Percentiles rank a stretch among this genome's conserved stretches.
Conservation (phyloP, 1,140 invertebrate species). For the roundworm (Caenorhabditis elegans) region DNA sequence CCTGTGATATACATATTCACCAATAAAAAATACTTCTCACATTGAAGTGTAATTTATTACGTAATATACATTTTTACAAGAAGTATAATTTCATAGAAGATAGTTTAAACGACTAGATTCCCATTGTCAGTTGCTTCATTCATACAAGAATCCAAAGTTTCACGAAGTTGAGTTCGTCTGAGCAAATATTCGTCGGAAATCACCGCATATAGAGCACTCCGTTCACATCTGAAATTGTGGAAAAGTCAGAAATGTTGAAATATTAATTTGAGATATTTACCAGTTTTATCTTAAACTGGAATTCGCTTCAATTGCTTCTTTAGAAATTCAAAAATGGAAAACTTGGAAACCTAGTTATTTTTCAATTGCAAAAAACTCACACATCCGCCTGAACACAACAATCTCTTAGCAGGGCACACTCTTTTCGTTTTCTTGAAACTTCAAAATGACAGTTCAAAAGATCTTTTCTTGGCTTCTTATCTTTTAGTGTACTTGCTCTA, state of each 20-base stretch:
- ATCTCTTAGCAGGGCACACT: background rate
- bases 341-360: too few species aligned
- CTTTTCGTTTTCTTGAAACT: background rate
- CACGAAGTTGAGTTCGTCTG: background rate
- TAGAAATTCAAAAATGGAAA: too few species aligned
- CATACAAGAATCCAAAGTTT: background rate
- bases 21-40: too few species aligned
- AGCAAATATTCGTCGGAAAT: constrained; percentile 4
- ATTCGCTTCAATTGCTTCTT: too few species aligned
- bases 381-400: constrained; percentile 16
- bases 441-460: background rate
- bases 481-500: background rate
- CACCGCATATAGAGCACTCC: background rate
- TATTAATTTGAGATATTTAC: background rate
- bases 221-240: background rate
- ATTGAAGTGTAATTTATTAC: too few species aligned
- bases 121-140: background rate
- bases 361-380: too few species aligned
- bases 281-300: too few species aligned
- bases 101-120: background rate
- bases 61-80: too few species aligned
- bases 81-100: too few species aligned
- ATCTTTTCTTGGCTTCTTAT: background rate
- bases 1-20: too few species aligned
- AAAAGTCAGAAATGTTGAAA: too few species aligned